Evolutionary conservation across 2,113 vertebrate species (phyloP).

Genomic region (Xiphophorus couchianus): DNA sequence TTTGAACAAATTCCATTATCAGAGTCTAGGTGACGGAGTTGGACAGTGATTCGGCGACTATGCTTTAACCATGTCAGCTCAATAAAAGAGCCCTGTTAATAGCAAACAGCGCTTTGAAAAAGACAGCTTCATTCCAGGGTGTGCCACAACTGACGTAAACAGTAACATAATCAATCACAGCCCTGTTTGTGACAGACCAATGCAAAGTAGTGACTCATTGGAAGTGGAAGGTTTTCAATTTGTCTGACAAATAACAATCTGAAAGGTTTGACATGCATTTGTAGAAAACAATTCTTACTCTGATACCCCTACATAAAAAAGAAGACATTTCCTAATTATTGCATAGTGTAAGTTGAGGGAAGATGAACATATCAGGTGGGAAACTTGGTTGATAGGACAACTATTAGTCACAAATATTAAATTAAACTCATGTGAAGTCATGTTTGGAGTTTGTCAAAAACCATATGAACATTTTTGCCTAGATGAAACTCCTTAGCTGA

Average conservation of each 20-base stretch:
- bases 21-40: slow-evolving; percentile 22
- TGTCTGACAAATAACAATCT: background rate
- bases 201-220: background rate
- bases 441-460: background rate
- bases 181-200: background rate
- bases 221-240: background rate
- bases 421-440: too few relatives aligned
- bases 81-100: slow-evolving; percentile 61
- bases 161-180: background rate
- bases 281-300: background rate
- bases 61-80: slow-evolving; percentile 33
- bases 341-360: too few relatives aligned
- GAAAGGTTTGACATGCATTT: background rate
- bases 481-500: background rate
- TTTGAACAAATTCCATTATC: slow-evolving; percentile 65
- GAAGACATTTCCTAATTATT: too few relatives aligned
- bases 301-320: background rate
- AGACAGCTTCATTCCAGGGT: slow-evolving; percentile 20
- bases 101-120: slow-evolving; percentile 46
- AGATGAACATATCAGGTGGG: too few relatives aligned
- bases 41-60: slow-evolving; percentile 32
- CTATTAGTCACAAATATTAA: background rate
- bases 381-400: background rate
- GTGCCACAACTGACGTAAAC: background rate
- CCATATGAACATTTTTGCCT: background rate